Conservation (phyloP, 2,888 invertebrate species). For the Strigamia transsilvanica region DNA sequence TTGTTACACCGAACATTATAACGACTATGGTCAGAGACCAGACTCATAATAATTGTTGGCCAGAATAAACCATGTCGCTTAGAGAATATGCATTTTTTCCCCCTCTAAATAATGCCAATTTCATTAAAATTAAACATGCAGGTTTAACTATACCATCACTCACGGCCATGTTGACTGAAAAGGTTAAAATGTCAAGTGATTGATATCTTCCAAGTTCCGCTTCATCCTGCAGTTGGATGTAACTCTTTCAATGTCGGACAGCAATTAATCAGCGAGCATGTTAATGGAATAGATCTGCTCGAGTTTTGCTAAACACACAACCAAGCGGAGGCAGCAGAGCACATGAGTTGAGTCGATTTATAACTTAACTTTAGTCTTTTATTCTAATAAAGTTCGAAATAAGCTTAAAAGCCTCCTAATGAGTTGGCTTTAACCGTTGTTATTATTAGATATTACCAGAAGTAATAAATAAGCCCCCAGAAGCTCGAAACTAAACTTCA, state of each 20-base stretch:
- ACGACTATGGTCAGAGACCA: not conserved
- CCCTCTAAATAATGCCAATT: not conserved
- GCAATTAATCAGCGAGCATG: slow-evolving; percentile 4
- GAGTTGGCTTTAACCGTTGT: too few relatives aligned
- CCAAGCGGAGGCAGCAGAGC: not conserved
- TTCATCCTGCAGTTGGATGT: not conserved
- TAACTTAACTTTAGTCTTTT: too few relatives aligned
- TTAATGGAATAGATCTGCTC: not conserved
- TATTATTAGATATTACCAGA: too few relatives aligned
- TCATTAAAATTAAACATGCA: not conserved
- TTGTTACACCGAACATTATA: not conserved
- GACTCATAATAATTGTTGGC: slow-evolving; percentile 3
- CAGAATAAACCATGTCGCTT: not conserved
- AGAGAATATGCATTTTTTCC: not conserved
- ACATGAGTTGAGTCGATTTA: not conserved
- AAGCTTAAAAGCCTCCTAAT: too few relatives aligned
- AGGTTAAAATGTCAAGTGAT: slow-evolving; percentile 14
- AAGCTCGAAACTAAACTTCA: too few relatives aligned
- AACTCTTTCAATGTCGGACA: slow-evolving; percentile 13
- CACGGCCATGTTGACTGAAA: not conserved
- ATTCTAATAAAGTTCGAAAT: too few relatives aligned
- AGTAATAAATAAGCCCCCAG: too few relatives aligned
- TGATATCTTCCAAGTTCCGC: slow-evolving; percentile 1
- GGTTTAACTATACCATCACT: not conserved
- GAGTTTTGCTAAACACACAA: not conserved